Base-by-base conservation (phyloP, 2,113 vertebrate species). In the Hiodon alosoides region DNA sequence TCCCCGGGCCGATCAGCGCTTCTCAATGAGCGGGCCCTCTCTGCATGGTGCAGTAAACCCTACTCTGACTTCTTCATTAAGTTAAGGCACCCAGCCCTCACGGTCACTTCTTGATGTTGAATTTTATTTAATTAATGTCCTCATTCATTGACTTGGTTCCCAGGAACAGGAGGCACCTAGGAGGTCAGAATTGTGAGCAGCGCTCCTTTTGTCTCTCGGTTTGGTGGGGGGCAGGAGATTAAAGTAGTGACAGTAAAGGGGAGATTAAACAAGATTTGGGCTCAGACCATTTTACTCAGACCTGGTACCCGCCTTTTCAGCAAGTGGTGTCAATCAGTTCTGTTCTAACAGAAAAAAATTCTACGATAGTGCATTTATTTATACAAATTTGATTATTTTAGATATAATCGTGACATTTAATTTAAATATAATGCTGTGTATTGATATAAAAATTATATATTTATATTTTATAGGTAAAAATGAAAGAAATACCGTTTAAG, bases 1-100 rank as follows among this genome's bases (percentile, higher is more conserved):
- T 7, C 48, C 73, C 17, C 31, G 8, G n/a, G 62, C 64, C 57
- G 53, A 75, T 75, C 64, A 67, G 47, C 57, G 60, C 73, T 14
- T 52, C 64, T 65, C 11, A 53, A 52, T 59, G 66, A 48, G 54
- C 31, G 6, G 7, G 50, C 73, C 65, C 53, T 31, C 16, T 17
- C 73, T 67, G 73, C 73, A 67, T 11, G 54, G 68, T 75, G 52
- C 59, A 31, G 60, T 50, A 59, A 65, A 57, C 72, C 50, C 17
- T 6, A 47, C 10, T 7, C 65, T 58, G 55, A 75, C 52, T 67
- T 75, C 66, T 75, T 75, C 67, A 75, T 75, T 75, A 67, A 8
- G 65, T 51, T 50, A n/a, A 31, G 65, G 46, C 65, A 67, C 48
- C 31, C 11, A 16, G 51, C 62, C 66, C 31, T 48, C 64, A 1